Conservation (phyloP, 64 coral and sea anemone genomes). For the Platygyra sinensis region DNA sequence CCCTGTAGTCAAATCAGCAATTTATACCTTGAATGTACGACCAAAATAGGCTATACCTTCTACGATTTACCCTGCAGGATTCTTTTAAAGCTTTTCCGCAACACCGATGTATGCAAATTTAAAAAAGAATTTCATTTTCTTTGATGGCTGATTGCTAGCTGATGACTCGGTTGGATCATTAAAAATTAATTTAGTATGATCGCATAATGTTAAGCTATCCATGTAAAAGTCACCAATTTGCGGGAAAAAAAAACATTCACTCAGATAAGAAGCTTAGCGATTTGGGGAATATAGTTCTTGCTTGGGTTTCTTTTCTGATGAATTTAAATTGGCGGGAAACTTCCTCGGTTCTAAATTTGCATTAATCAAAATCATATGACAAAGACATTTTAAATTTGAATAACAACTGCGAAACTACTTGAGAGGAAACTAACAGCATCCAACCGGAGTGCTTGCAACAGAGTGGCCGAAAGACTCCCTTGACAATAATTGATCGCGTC, state of each 20-base stretch:
- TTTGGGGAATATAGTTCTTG: background rate
- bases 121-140: background rate
- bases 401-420: too few species aligned
- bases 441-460: too few species aligned
- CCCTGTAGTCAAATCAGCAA: too few species aligned
- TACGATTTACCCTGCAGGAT: too few species aligned
- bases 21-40: too few species aligned
- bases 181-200: constrained; percentile 29
- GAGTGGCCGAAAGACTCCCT: background rate
- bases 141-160: background rate
- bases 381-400: background rate
- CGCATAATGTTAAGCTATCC: background rate
- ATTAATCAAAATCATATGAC: background rate
- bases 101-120: background rate
- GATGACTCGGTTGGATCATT: background rate
- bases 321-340: background rate
- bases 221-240: background rate
- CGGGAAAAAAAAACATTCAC: background rate
- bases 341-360: background rate
- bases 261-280: background rate
- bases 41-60: too few species aligned
- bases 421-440: too few species aligned
- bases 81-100: too few species aligned
- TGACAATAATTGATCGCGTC: background rate
- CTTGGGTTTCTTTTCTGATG: background rate